Conservation (phyloP, 2,888 invertebrate genomes). For the Agrotis ipsilon region DNA sequence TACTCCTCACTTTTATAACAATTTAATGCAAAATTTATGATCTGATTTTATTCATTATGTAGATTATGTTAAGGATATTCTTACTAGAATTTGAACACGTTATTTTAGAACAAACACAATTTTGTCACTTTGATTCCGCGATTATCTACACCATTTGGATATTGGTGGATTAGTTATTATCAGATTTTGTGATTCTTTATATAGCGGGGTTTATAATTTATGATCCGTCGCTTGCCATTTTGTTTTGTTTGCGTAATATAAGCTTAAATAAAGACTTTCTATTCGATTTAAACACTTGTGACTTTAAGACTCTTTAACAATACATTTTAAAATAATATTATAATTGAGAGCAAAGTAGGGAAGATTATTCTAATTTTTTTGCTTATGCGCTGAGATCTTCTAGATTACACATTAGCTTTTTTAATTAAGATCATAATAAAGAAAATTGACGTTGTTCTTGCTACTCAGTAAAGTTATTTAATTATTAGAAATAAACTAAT, state of each 20-base stretch:
- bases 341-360: no score
- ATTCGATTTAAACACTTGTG: no score
- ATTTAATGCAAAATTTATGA: constrained; percentile 41
- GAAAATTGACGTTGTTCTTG: no score
- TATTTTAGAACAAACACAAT: constrained; percentile 5
- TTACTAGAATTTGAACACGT: constrained; percentile 15
- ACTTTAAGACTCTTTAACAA: not conserved
- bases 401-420: no score
- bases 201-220: not conserved
- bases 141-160: not conserved
- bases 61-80: constrained; percentile 24
- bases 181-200: not conserved
- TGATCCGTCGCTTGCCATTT: not conserved
- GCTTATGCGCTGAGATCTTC: no score
- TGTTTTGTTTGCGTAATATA: not conserved
- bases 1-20: constrained; percentile 18
- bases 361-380: no score
- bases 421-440: no score
- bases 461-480: no score
- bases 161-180: not conserved
- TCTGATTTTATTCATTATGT: constrained; percentile 52
- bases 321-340: no score
- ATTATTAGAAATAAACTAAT: no score
- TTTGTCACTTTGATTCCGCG: not conserved
- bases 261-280: not conserved